Evolutionary conservation across 2,113 vertebrate genomes (phyloP).

Genomic region (Manacus vitellinus): DNA sequence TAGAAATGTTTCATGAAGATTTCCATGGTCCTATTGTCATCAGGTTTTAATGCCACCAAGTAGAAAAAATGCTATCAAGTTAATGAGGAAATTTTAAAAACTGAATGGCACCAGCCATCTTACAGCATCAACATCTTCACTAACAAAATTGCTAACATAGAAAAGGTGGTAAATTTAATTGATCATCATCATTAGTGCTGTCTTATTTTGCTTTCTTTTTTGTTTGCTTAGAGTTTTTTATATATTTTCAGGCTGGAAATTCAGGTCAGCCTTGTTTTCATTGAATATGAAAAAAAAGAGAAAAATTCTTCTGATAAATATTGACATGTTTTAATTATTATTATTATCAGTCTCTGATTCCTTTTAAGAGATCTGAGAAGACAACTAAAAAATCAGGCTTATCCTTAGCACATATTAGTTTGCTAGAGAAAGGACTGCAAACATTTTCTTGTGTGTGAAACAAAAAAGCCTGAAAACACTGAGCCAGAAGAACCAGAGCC

Average conservation of each 20-base stretch:
- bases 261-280: neutral
- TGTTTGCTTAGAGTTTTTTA: neutral
- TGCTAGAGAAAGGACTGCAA: neutral
- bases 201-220: neutral
- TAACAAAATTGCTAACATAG: neutral
- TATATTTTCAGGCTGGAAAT: neutral
- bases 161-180: neutral
- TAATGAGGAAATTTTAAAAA: neutral
- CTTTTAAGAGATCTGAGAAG: neutral
- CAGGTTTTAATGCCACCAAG: neutral
- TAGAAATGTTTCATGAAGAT: neutral
- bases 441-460: neutral
- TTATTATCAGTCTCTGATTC: neutral
- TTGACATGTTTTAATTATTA: no score
- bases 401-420: neutral
- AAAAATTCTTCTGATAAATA: neutral
- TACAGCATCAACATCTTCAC: neutral
- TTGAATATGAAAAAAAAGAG: neutral
- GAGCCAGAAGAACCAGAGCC: neutral
- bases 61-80: neutral
- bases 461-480: neutral
- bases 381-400: neutral
- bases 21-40: neutral
- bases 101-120: neutral
- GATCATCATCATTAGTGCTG: neutral